Percentiles rank a stretch among this genome's conserved stretches.
Evolutionary conservation across 2,797 vertebrate species (phyloP).

Genomic region (Myiotriccus ornatus): DNA sequence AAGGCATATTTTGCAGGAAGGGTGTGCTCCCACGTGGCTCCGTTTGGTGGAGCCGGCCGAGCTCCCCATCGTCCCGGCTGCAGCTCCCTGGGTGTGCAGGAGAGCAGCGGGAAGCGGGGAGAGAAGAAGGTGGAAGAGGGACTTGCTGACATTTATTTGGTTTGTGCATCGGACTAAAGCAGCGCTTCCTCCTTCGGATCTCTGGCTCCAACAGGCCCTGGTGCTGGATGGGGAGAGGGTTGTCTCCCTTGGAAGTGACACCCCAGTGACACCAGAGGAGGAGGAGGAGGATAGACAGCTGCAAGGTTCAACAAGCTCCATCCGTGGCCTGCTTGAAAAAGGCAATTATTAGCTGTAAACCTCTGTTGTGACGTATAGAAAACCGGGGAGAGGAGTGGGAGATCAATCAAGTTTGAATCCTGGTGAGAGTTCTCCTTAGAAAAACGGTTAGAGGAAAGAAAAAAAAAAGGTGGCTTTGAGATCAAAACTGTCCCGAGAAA

Average conservation of each 20-base stretch:
- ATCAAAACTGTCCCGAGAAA: neutral
- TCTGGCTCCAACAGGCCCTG: neutral
- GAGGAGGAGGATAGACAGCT: neutral
- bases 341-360: slow-evolving; percentile 55
- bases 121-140: slow-evolving; percentile 18
- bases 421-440: slow-evolving; percentile 31
- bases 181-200: neutral
- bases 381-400: neutral
- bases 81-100: neutral
- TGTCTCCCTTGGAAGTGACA: neutral
- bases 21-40: neutral
- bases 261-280: neutral
- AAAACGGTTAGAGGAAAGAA: neutral
- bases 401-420: neutral
- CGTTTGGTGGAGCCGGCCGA: neutral
- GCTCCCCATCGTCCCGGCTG: neutral
- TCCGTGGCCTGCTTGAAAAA: slow-evolving; percentile 29
- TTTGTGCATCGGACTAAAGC: slow-evolving; percentile 4
- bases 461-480: neutral
- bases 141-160: neutral
- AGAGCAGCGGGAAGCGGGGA: neutral
- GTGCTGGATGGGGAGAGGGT: neutral
- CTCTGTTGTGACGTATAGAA: neutral
- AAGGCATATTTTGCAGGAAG: slow-evolving; percentile 53
- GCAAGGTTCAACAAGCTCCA: slow-evolving; percentile 2